Conservation (phyloP, 2,113 vertebrate species). For the Daboia siamensis region DNA sequence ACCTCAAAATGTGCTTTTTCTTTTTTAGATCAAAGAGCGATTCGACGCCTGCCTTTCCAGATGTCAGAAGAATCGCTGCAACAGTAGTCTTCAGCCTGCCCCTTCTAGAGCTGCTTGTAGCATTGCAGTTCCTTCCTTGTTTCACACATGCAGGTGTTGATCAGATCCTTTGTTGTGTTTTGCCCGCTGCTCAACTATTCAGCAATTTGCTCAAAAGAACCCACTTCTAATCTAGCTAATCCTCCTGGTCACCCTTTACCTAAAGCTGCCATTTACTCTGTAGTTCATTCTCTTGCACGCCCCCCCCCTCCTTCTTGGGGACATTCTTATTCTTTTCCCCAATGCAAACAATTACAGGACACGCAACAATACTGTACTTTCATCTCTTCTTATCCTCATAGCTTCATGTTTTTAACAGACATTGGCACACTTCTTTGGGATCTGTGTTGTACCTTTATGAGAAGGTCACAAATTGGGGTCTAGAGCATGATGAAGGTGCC, state of each 20-base stretch:
- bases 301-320: no score
- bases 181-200: background rate
- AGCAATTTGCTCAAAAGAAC: background rate
- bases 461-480: background rate
- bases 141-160: background rate
- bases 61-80: background rate
- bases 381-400: background rate
- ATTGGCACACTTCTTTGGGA: no score
- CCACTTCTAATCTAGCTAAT: background rate
- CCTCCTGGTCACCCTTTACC: background rate
- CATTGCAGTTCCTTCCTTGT: no score
- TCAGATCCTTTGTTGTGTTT: no score
- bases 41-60: background rate
- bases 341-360: background rate
- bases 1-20: background rate
- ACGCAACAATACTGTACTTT: background rate
- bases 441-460: background rate
- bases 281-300: background rate
- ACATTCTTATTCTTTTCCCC: no score
- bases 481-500: background rate
- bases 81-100: background rate
- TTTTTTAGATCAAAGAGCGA: background rate
- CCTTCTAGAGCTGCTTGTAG: background rate
- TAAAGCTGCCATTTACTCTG: background rate
- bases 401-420: background rate